Evolutionary conservation across 2,113 vertebrate genomes (phyloP).

Genomic region (Petrocephalus microphthalmus): DNA sequence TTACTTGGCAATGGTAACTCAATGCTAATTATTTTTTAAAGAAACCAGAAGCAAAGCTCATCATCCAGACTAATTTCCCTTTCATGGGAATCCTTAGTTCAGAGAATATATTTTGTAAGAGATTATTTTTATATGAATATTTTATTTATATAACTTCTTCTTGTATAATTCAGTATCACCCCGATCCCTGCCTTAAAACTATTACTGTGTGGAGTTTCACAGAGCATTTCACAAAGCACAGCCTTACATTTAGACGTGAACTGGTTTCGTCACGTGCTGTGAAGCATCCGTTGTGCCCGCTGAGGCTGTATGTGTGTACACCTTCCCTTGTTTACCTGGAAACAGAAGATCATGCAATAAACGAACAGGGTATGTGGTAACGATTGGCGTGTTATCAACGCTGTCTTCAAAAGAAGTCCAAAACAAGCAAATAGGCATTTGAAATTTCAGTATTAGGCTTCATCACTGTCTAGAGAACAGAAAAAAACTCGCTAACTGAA

Average conservation of each 20-base stretch:
- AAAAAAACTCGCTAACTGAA: slow-evolving; percentile 59
- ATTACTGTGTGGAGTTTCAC: slow-evolving; percentile 49
- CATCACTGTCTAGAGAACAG: slow-evolving; percentile 52
- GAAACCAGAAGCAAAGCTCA: slow-evolving; percentile 47
- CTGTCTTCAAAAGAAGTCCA: slow-evolving; percentile 10
- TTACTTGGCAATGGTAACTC: slow-evolving; percentile 26
- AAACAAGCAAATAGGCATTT: slow-evolving; percentile 36
- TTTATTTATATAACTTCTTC: slow-evolving; percentile 83
- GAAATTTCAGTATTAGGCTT: slow-evolving; percentile 41
- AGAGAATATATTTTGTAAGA: slow-evolving; percentile 93
- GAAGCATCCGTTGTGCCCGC: slow-evolving; percentile 42
- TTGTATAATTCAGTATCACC: slow-evolving; percentile 58
- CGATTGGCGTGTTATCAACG: slow-evolving; percentile 39
- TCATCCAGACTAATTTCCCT: slow-evolving; percentile 64
- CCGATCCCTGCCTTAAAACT: slow-evolving; percentile 50
- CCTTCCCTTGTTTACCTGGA: slow-evolving; percentile 48
- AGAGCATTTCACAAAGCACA: slow-evolving; percentile 36
- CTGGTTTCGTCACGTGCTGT: slow-evolving; percentile 39
- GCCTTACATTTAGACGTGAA: background rate
- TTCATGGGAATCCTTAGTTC: slow-evolving; percentile 69
- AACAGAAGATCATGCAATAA: slow-evolving; percentile 51
- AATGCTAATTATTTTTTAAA: slow-evolving; percentile 41
- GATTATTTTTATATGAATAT: slow-evolving; percentile 97
- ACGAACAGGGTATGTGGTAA: slow-evolving; percentile 45
- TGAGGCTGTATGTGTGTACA: slow-evolving; percentile 50